Percentiles rank a stretch among this genome's conserved stretches.
Conservation (phyloP, 2,888 invertebrate species). For the Oscheius myriophilus region DNA sequence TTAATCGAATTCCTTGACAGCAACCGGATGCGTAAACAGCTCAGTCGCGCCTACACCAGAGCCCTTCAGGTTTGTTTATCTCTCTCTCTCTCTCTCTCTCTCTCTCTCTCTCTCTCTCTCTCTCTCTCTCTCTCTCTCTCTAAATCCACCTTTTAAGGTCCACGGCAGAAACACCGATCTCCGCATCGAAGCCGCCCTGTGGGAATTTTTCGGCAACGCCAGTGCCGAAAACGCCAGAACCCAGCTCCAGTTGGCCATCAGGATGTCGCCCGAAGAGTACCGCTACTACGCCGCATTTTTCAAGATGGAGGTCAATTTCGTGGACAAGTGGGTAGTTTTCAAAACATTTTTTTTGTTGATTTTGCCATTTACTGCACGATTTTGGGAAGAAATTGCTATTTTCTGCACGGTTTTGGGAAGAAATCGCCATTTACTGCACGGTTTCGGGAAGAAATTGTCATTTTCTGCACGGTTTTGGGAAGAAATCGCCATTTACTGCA, state of each 20-base stretch:
- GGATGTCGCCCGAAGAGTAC: constrained; percentile 16
- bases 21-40: not conserved
- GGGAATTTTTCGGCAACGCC: constrained; percentile 27
- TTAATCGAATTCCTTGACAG: constrained; percentile 13
- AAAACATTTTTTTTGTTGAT: not conserved
- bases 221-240: constrained; percentile 28
- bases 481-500: no score
- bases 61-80: constrained; percentile 24
- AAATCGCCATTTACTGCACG: not conserved
- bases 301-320: constrained; percentile 22
- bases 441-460: not conserved
- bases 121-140: not conserved
- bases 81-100: not conserved
- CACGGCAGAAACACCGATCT: constrained; percentile 26
- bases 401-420: not conserved
- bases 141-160: constrained; percentile 15
- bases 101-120: not conserved
- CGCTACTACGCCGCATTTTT: constrained; percentile 17
- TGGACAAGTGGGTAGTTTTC: constrained; percentile 26
- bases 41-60: constrained; percentile 27
- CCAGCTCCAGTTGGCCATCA: constrained; percentile 24
- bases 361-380: not conserved
- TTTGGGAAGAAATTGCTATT: not conserved
- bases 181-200: constrained; percentile 22
- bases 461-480: not conserved